Evolutionary conservation across 2,113 vertebrate genomes (phyloP).

Genomic region (Mystacornis crossleyi): DNA sequence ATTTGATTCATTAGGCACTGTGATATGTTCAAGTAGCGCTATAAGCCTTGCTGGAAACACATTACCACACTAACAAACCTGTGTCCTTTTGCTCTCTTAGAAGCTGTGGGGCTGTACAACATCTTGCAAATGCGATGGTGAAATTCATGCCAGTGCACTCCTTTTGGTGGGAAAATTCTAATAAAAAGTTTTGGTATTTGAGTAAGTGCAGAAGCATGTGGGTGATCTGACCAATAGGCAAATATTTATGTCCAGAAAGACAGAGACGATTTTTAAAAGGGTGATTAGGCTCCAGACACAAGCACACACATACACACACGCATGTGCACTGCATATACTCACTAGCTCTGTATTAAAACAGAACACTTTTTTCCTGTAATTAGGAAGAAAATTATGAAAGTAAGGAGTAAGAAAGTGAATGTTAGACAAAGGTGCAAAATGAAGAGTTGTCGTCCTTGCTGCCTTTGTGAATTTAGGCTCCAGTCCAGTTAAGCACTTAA

Average conservation of each 20-base stretch:
- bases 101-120: not conserved
- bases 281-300: not conserved
- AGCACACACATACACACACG: not conserved
- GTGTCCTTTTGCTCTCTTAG: not conserved
- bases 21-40: not conserved
- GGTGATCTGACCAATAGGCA: not conserved
- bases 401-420: not conserved
- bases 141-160: not conserved
- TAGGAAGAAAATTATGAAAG: not conserved
- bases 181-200: not conserved
- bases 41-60: not conserved
- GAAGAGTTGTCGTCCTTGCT: not conserved
- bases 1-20: not conserved
- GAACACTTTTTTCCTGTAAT: not conserved
- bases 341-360: not conserved
- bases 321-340: not conserved
- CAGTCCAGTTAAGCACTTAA: slow-evolving; percentile 15
- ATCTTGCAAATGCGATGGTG: not conserved
- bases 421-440: not conserved
- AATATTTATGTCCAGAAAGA: not conserved
- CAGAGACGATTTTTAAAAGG: not conserved
- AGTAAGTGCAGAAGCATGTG: not conserved
- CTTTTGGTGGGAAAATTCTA: not conserved
- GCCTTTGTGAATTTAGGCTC: not conserved
- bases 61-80: not conserved